Percentiles rank a stretch among this genome's conserved stretches.
Conservation (phyloP, 1,140 invertebrate genomes). For the Aphelinus atriplicis region DNA sequence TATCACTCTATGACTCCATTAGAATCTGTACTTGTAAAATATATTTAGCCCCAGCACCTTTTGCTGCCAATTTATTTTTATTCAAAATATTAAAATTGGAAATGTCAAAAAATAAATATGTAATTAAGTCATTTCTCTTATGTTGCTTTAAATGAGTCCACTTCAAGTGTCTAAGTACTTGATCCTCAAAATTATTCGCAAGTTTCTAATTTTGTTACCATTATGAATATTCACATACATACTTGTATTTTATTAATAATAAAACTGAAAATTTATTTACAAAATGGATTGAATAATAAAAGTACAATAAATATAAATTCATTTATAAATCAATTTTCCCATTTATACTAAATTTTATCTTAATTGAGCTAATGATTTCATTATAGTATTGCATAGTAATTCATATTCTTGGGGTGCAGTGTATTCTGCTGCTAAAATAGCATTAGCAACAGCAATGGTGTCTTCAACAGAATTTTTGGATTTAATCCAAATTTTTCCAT, state of each 20-base stretch:
- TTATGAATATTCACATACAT: constrained; percentile 42
- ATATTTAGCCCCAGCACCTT: no score
- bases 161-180: constrained; percentile 32
- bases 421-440: constrained; percentile 79
- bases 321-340: constrained; percentile 45
- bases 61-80: no score
- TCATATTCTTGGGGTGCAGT: constrained; percentile 74
- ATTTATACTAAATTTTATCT: constrained; percentile 33
- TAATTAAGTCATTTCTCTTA: constrained; percentile 37
- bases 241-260: constrained; percentile 44
- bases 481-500: constrained; percentile 94
- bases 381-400: constrained; percentile 65
- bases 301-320: constrained; percentile 53
- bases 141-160: constrained; percentile 35
- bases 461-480: constrained; percentile 73
- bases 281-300: constrained; percentile 51
- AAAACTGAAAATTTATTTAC: constrained; percentile 55
- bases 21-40: no score
- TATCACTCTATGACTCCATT: no score
- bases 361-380: constrained; percentile 28
- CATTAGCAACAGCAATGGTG: constrained; percentile 84
- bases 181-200: constrained; percentile 43
- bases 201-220: constrained; percentile 41
- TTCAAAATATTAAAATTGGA: no score
- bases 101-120: no score